phyloP scores from a whole-genome alignment of 2,113 vertebrate genomes.

The Etia nguti region DNA sequence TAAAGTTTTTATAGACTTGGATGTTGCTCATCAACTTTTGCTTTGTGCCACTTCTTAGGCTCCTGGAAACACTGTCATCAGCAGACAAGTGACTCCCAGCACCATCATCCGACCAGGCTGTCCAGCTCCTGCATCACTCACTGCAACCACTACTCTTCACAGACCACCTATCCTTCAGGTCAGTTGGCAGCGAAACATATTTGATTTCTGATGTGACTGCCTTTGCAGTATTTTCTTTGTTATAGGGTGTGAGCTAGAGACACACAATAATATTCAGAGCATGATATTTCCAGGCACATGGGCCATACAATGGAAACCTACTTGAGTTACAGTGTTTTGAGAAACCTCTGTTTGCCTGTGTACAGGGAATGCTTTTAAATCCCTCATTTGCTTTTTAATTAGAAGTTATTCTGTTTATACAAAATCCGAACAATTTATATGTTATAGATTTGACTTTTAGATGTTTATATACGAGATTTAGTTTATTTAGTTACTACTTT shows the following conservation, averaged over 20 bases:
- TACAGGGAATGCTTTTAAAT: background rate
- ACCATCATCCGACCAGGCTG: constrained; percentile 87
- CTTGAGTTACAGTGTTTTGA: background rate
- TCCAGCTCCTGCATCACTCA: constrained; percentile 79
- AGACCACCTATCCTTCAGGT: constrained; percentile 86
- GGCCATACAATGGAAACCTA: background rate
- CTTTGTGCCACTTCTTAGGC: constrained; percentile 64
- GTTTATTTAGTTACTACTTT: background rate
- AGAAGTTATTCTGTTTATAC: background rate
- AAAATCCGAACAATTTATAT: background rate
- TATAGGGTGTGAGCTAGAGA: background rate
- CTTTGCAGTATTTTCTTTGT: background rate
- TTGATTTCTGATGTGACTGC: background rate
- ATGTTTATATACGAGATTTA: background rate
- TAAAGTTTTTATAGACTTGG: background rate
- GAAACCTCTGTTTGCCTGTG: background rate
- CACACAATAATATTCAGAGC: background rate
- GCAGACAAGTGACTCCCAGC: constrained; percentile 84
- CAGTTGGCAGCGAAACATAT: background rate
- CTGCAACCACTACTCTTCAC: constrained; percentile 83
- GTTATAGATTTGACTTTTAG: background rate
- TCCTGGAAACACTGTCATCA: constrained; percentile 82
- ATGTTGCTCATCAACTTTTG: background rate
- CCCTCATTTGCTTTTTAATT: background rate
- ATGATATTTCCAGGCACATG: background rate